Base-by-base conservation (phyloP, 1,140 invertebrate species). In the Capitella teleta region DNA sequence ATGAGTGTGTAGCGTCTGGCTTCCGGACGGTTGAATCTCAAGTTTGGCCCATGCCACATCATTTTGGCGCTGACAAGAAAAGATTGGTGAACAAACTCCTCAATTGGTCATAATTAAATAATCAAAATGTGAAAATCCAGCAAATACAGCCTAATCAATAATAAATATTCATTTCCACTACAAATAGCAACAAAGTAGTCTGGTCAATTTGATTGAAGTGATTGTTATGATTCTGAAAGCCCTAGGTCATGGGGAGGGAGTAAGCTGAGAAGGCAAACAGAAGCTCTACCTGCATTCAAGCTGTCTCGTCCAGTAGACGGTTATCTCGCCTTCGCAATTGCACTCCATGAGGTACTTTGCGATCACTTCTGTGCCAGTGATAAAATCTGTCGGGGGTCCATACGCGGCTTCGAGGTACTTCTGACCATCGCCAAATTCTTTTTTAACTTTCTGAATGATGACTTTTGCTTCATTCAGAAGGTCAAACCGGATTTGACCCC, bases 31-130 rank as follows among this genome's bases (percentile, higher is more conserved):
- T 64, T 62, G 36, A 50, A 58, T 36, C 62, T 62, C 6, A 59
- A 52, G 40, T 56, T 51, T 4, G 64, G 64, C n/a, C 67, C 67
- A 40, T 59, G 59, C 67, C 67, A 69, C 52, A 63, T 61, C 62
- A 69, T 66, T 14, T 58, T 47, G 8, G 64, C 67, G 61, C 67
- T 69, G n/a, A n/a, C n/a, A n/a, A n/a, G n/a, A n/a, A n/a, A n/a
- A n/a, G n/a, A n/a, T n/a, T n/a, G n/a, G n/a, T n/a, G n/a, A n/a
- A n/a, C n/a, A n/a, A n/a, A n/a, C n/a, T n/a, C n/a, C n/a, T n/a
- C n/a, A n/a, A n/a, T n/a, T n/a, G n/a, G n/a, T n/a, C n/a, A n/a
- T n/a, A n/a, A n/a, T n/a, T n/a, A n/a, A n/a, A n/a, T n/a, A n/a
- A n/a, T n/a, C n/a, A n/a, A n/a, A n/a, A n/a, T n/a, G n/a, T n/a